These are phyloP conservation scores for Dolichallabes microphthalmus DNA, from an alignment of 2,113 vertebrate genomes.

Conservation along the genomic window DNA sequence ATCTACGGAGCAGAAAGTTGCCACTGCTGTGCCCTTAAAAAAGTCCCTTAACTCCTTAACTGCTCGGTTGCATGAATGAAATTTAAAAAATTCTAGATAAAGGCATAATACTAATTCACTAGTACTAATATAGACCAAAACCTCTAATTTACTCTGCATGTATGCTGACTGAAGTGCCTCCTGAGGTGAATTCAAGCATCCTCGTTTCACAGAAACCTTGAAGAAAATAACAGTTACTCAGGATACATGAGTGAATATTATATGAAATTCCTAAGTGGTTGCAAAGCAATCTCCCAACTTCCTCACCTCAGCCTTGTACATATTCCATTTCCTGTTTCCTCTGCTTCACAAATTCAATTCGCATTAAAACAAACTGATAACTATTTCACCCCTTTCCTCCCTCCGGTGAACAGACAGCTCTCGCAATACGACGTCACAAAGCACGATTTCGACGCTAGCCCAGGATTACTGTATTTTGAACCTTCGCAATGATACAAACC, in stretches of 20 bases:
- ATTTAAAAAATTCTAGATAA: background rate
- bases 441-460: background rate
- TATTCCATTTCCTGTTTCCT: background rate
- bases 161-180: background rate
- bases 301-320: background rate
- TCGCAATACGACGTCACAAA: background rate
- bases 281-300: background rate
- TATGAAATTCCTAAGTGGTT: background rate
- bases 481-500: background rate
- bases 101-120: background rate
- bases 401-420: conserved; percentile 26
- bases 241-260: background rate
- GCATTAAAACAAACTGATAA: conserved; percentile 7
- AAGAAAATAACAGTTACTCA: background rate
- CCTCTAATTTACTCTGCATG: background rate
- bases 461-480: background rate
- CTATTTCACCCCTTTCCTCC: conserved; percentile 18
- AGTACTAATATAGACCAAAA: no score
- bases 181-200: background rate
- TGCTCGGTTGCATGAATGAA: background rate
- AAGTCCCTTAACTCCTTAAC: background rate
- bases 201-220: background rate
- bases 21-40: no score
- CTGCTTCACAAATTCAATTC: conserved; percentile 8
- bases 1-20: no score